A percentile compares a stretch with the other conserved stretches of the same genome.
Evolutionary conservation across 2,113 vertebrate species (phyloP).

Genomic region (Strix aluco): DNA sequence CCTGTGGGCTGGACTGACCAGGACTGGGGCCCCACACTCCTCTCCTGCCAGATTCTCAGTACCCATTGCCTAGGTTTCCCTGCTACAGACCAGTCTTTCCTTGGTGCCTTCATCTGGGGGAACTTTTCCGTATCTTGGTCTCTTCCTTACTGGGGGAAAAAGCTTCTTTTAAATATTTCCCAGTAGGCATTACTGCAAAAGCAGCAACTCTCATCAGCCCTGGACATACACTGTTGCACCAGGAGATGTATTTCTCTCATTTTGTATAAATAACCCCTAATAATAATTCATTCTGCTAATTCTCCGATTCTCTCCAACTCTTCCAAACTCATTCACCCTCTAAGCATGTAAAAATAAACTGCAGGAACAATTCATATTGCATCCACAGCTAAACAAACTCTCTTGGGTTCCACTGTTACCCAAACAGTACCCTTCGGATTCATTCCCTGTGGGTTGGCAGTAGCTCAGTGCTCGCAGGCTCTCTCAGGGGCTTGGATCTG

Average conservation of each 20-base stretch:
- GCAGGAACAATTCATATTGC: conserved; percentile 20
- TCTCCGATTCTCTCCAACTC: not conserved
- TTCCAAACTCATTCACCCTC: not conserved
- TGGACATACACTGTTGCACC: not conserved
- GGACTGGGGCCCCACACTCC: not conserved
- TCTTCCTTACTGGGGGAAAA: not conserved
- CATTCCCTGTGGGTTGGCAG: conserved; percentile 27
- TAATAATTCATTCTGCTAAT: not conserved
- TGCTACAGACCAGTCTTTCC: not conserved
- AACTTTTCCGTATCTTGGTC: not conserved
- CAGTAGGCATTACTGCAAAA: not conserved
- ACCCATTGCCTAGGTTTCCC: not conserved
- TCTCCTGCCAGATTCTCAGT: not conserved
- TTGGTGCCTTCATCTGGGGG: not conserved
- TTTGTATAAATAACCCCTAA: not conserved
- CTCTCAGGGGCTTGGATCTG: not conserved
- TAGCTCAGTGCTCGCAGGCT: not conserved
- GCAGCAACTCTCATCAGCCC: not conserved
- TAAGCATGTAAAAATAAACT: conserved; percentile 26
- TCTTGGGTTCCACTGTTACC: not conserved
- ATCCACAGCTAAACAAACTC: conserved; percentile 6
- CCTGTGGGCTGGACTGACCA: not conserved
- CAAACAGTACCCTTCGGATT: not conserved
- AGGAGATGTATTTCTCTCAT: not conserved
- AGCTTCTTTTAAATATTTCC: not conserved